These are phyloP conservation scores for Pogona vitticeps DNA, from an alignment of 2,113 vertebrate genomes.

Conservation along the genomic window DNA sequence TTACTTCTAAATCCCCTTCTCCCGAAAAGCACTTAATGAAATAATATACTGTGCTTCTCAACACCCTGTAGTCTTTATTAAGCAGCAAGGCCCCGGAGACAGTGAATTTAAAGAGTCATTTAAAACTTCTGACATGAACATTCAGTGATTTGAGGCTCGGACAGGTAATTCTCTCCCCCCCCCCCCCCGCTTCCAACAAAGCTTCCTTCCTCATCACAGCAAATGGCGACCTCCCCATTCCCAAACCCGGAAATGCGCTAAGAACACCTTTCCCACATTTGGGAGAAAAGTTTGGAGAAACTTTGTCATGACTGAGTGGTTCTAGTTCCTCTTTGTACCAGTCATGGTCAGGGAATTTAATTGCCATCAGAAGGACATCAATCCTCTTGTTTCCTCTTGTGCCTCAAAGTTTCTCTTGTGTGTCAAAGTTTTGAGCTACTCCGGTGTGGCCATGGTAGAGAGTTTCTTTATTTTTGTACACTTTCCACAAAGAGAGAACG, in stretches of 20 bases:
- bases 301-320: not conserved
- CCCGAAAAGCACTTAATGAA: constrained; percentile 92
- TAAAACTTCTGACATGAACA: constrained; percentile 63
- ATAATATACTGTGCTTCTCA: constrained; percentile 88
- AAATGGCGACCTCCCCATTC: constrained; percentile 45
- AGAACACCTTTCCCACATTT: constrained; percentile 23
- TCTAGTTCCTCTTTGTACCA: constrained; percentile 17
- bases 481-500: constrained; percentile 40
- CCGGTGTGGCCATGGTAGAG: too few relatives aligned
- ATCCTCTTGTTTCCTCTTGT: constrained; percentile 16
- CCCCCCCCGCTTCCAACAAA: constrained; percentile 6
- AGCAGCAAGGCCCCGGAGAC: constrained; percentile 57
- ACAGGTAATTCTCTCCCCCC: not conserved
- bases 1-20: constrained; percentile 87
- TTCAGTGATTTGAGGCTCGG: constrained; percentile 32
- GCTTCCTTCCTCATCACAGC: too few relatives aligned
- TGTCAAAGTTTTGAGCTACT: constrained; percentile 22
- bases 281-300: constrained; percentile 20
- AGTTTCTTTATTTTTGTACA: constrained; percentile 34
- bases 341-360: constrained; percentile 14
- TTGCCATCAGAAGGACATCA: not conserved
- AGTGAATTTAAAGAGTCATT: constrained; percentile 66
- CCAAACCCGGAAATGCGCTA: not conserved
- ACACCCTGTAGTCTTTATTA: constrained; percentile 73
- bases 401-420: not conserved